Percentiles rank a stretch among this genome's conserved stretches.
phyloP scores from a whole-genome alignment of 1,140 invertebrate species.

The Platorchestia sp. region DNA sequence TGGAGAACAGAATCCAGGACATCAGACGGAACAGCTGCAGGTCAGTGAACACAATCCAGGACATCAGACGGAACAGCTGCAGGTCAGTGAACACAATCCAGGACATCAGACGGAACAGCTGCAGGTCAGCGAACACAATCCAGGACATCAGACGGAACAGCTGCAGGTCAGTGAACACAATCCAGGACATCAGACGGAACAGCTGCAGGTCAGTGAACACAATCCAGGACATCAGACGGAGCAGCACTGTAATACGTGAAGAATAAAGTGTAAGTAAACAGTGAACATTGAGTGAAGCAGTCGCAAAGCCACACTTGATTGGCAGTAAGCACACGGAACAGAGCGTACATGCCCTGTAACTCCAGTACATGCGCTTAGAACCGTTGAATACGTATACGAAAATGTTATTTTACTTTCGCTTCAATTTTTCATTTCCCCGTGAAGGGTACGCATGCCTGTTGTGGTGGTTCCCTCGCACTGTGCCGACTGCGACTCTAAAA shows the following conservation, averaged over 20 bases:
- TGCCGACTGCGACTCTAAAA: background rate
- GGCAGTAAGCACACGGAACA: background rate
- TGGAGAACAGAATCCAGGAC: slow-evolving; percentile 45
- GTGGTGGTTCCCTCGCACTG: background rate
- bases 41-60: slow-evolving; percentile 3
- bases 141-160: background rate
- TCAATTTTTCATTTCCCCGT: background rate
- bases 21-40: slow-evolving; percentile 38
- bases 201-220: background rate
- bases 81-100: background rate
- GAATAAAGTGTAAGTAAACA: too few species aligned
- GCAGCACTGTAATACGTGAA: too few species aligned
- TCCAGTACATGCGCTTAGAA: background rate
- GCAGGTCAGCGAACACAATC: background rate
- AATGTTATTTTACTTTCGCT: background rate
- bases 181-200: background rate
- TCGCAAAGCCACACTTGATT: background rate
- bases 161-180: background rate
- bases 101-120: background rate
- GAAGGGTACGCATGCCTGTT: background rate
- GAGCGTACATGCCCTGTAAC: background rate
- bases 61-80: background rate
- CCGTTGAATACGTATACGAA: background rate
- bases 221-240: too few species aligned
- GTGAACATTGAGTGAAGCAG: too few species aligned